Conservation (phyloP, 2,888 invertebrate species). For the Tetrapedia diversipes region DNA sequence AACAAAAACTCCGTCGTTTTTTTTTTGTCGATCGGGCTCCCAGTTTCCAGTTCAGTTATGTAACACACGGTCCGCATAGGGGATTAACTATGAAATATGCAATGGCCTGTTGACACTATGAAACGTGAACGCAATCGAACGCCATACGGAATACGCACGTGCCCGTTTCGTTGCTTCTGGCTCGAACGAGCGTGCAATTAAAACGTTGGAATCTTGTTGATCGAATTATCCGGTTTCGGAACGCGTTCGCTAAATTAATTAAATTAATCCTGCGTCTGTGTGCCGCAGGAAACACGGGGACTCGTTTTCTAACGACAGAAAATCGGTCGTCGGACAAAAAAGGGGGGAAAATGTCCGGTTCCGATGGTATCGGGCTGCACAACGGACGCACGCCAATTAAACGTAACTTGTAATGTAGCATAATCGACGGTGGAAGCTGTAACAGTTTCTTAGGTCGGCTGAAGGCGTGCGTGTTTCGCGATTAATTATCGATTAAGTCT, state of each 20-base stretch:
- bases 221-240: slow-evolving; percentile 50
- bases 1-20: background rate
- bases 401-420: slow-evolving; percentile 34
- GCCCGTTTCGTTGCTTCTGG: slow-evolving; percentile 1
- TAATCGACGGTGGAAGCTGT: slow-evolving; percentile 9
- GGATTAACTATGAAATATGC: slow-evolving; percentile 20
- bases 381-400: slow-evolving; percentile 34
- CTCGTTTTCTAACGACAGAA: slow-evolving; percentile 19
- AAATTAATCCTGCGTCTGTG: slow-evolving; percentile 9
- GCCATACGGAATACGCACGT: slow-evolving; percentile 10
- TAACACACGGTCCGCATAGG: background rate
- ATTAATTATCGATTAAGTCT: slow-evolving; percentile 27
- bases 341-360: background rate
- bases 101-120: background rate
- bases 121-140: slow-evolving; percentile 1
- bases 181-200: slow-evolving; percentile 58
- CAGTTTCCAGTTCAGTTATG: background rate
- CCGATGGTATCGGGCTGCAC: background rate
- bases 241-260: slow-evolving; percentile 32
- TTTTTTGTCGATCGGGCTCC: too few relatives aligned
- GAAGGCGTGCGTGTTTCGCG: background rate
- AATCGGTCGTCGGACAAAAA: slow-evolving; percentile 38
- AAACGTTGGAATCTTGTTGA: slow-evolving; percentile 61
- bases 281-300: background rate
- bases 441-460: background rate